Evolutionary conservation across 1,140 invertebrate genomes (phyloP).

Genomic region (Drosophila lowei): DNA sequence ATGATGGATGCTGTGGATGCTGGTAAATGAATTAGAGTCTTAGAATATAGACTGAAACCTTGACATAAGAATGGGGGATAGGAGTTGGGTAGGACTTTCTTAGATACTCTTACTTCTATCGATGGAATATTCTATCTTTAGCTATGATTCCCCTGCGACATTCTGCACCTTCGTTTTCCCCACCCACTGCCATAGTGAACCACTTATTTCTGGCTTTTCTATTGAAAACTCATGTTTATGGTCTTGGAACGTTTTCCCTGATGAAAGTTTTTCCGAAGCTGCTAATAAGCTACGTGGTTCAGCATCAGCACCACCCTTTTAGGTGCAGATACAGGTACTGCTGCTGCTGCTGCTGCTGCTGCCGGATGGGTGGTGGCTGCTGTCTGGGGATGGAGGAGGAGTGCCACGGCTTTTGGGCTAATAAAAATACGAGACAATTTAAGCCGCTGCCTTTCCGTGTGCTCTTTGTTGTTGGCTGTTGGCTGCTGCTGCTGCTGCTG

Average conservation of each 20-base stretch:
- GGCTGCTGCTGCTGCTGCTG: too few species aligned
- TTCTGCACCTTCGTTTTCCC: too few species aligned
- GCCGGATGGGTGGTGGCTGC: too few species aligned
- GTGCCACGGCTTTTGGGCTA: constrained; percentile 26
- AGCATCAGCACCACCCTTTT: constrained; percentile 27
- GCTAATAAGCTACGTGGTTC: constrained; percentile 50
- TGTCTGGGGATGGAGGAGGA: neutral
- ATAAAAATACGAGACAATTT: constrained; percentile 69
- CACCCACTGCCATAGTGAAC: neutral
- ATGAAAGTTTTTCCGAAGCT: constrained; percentile 21
- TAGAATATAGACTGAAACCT: too few species aligned
- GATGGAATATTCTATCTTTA: too few species aligned
- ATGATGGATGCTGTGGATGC: too few species aligned
- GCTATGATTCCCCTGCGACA: too few species aligned
- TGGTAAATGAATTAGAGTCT: too few species aligned
- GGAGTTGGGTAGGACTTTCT: too few species aligned
- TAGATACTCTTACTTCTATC: too few species aligned
- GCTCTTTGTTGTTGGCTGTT: constrained; percentile 38
- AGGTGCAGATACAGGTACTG: neutral
- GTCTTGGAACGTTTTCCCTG: constrained; percentile 28
- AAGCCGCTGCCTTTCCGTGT: constrained; percentile 32
- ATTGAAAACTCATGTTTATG: constrained; percentile 36
- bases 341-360: too few species aligned
- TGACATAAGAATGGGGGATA: too few species aligned
- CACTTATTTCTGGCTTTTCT: constrained; percentile 10